Conservation (phyloP, 1,140 invertebrate genomes). For the Megalonaias nervosa region DNA sequence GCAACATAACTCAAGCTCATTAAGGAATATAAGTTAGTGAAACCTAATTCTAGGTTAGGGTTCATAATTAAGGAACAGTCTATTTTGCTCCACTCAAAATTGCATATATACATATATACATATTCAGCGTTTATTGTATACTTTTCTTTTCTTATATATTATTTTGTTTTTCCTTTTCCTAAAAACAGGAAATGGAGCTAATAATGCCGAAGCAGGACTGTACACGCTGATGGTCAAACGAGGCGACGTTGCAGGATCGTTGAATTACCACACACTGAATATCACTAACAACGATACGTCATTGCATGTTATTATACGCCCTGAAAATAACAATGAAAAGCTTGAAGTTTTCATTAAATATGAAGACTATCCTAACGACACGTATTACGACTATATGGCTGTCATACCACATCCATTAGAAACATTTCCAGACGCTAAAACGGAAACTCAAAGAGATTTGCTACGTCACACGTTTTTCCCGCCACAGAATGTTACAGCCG, state of each 20-base stretch:
- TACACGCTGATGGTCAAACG: conserved; percentile 22
- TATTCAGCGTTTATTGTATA: too few species aligned
- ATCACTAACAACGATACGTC: conserved; percentile 60
- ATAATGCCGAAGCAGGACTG: conserved; percentile 2
- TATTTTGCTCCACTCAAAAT: too few species aligned
- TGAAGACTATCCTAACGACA: conserved; percentile 60
- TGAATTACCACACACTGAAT: conserved; percentile 63
- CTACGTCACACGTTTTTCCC: conserved; percentile 56
- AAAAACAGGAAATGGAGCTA: conserved; percentile 8
- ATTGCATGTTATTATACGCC: conserved; percentile 55
- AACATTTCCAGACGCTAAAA: conserved; percentile 23
- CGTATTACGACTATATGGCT: conserved; percentile 57
- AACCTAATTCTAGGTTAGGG: too few species aligned
- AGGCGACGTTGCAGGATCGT: conserved; percentile 31
- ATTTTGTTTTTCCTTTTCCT: background rate
- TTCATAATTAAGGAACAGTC: too few species aligned
- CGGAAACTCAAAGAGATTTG: conserved; percentile 25
- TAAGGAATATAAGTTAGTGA: too few species aligned
- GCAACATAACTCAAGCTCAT: too few species aligned
- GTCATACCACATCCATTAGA: conserved; percentile 49
- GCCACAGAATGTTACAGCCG: conserved; percentile 50
- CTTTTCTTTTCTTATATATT: background rate
- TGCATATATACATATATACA: too few species aligned
- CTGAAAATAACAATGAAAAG: conserved; percentile 38
- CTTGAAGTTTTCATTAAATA: conserved; percentile 63